Percentiles rank a stretch among this genome's conserved stretches.
phyloP scores from a whole-genome alignment of 92 coral and sea anemone genomes.

The Zoanthus sansibaricus region DNA sequence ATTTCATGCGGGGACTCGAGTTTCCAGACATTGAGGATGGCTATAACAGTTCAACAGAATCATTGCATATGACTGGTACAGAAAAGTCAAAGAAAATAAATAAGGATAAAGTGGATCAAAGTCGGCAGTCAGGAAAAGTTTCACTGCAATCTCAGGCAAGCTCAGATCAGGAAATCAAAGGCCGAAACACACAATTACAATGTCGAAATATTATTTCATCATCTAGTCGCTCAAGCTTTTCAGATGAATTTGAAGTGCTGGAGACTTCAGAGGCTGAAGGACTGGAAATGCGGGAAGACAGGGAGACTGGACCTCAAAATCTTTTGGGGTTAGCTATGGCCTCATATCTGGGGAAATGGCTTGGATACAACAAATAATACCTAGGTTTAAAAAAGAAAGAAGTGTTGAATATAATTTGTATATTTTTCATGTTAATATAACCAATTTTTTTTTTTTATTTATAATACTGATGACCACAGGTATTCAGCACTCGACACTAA shows the following conservation, averaged over 20 bases:
- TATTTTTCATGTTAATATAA: too few relatives aligned
- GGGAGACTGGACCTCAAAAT: constrained; percentile 54
- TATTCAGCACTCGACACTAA: too few relatives aligned
- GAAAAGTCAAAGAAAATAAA: constrained; percentile 24
- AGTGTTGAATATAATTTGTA: too few relatives aligned
- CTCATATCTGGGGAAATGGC: constrained; percentile 78
- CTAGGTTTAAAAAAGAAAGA: too few relatives aligned
- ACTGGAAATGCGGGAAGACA: constrained; percentile 56
- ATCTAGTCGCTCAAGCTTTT: constrained; percentile 58
- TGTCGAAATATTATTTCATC: constrained; percentile 14
- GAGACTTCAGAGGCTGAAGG: constrained; percentile 88
- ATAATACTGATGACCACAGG: too few relatives aligned
- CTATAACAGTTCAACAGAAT: constrained; percentile 89
- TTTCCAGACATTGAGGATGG: constrained; percentile 88
- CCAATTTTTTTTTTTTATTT: too few relatives aligned
- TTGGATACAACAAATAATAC: constrained; percentile 56
- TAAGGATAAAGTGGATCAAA: background rate
- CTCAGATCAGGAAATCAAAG: constrained; percentile 30
- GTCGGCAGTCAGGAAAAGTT: background rate
- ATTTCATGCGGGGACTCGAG: constrained; percentile 87
- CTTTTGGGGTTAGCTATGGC: constrained; percentile 62
- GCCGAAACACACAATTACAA: constrained; percentile 21
- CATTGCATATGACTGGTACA: constrained; percentile 43
- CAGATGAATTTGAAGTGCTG: constrained; percentile 82
- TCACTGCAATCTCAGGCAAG: background rate